A percentile compares a stretch with the other conserved stretches of the same genome.
Evolutionary conservation across 64 coral and sea anemone genomes (phyloP).

Genomic region (Stylophora pistillata): DNA sequence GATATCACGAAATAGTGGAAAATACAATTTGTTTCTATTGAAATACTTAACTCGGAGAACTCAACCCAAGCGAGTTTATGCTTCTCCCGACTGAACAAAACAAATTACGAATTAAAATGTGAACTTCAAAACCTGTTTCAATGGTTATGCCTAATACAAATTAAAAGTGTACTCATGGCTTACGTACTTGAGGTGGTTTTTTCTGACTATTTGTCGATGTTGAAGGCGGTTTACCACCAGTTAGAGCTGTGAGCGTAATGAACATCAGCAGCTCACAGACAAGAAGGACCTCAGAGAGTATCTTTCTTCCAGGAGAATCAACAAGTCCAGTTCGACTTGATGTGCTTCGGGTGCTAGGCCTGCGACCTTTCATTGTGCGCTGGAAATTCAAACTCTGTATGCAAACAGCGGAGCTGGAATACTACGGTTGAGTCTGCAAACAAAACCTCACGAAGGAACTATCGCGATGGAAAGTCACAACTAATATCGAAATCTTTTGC

Average conservation of each 20-base stretch:
- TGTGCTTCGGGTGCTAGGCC: conserved; percentile 55
- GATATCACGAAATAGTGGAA: neutral
- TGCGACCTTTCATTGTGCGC: conserved; percentile 44
- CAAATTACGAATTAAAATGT: neutral
- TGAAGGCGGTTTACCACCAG: conserved; percentile 34
- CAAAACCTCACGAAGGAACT: neutral
- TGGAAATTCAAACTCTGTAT: neutral
- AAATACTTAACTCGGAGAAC: neutral
- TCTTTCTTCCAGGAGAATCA: conserved; percentile 56
- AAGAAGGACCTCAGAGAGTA: conserved; percentile 77
- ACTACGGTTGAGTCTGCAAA: neutral
- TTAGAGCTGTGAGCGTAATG: conserved; percentile 71
- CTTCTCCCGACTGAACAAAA: neutral
- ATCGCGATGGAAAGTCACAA: neutral
- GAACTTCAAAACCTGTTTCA: neutral
- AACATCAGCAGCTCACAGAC: conserved; percentile 82
- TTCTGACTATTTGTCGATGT: conserved; percentile 3
- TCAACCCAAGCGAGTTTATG: neutral
- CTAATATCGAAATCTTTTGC: neutral
- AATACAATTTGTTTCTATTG: neutral
- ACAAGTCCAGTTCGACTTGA: conserved; percentile 64
- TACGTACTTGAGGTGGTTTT: conserved; percentile 13
- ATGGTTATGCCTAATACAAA: neutral
- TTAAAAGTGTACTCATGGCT: neutral
- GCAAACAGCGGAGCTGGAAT: neutral